These are phyloP conservation scores for Adineta ricciae DNA, from an alignment of 2,888 invertebrate genomes.

Conservation along the genomic window DNA sequence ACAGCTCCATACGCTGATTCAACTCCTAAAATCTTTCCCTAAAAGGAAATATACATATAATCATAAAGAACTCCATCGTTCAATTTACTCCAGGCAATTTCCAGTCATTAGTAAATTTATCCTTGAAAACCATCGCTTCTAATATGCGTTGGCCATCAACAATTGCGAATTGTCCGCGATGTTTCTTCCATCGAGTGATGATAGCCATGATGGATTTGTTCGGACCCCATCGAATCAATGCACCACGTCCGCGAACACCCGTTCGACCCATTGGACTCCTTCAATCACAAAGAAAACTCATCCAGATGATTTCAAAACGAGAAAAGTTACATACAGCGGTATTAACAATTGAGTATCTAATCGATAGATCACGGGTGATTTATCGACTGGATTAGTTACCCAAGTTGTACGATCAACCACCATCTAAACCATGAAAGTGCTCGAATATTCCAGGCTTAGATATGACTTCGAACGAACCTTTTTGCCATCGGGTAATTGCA, in stretches of 20 bases:
- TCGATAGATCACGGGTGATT: slow-evolving; percentile 19
- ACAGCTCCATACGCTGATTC: slow-evolving; percentile 22
- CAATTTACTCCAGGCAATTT: slow-evolving; percentile 28
- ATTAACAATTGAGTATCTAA: slow-evolving; percentile 6
- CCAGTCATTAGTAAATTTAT: slow-evolving; percentile 25
- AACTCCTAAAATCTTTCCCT: slow-evolving; percentile 30
- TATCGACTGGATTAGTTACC: slow-evolving; percentile 37
- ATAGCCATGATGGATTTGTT: slow-evolving; percentile 47
- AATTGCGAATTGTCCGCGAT: slow-evolving; percentile 21
- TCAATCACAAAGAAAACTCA: slow-evolving; percentile 24
- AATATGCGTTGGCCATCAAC: slow-evolving; percentile 29
- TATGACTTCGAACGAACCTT: neutral
- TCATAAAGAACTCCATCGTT: neutral
- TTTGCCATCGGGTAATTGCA: neutral
- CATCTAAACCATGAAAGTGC: slow-evolving; percentile 24
- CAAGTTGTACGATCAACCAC: slow-evolving; percentile 41
- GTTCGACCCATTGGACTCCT: slow-evolving; percentile 49
- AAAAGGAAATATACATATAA: neutral
- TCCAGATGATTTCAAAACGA: neutral
- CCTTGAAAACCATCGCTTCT: slow-evolving; percentile 30
- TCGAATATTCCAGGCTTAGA: too few relatives aligned
- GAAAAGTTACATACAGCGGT: neutral
- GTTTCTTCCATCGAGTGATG: slow-evolving; percentile 42
- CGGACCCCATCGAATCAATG: slow-evolving; percentile 49
- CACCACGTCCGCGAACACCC: slow-evolving; percentile 46